Evolutionary conservation across 2,888 invertebrate genomes (phyloP), one percentile per base, ranked within the genome.

Genomic region (Dasypogon diadema): DNA sequence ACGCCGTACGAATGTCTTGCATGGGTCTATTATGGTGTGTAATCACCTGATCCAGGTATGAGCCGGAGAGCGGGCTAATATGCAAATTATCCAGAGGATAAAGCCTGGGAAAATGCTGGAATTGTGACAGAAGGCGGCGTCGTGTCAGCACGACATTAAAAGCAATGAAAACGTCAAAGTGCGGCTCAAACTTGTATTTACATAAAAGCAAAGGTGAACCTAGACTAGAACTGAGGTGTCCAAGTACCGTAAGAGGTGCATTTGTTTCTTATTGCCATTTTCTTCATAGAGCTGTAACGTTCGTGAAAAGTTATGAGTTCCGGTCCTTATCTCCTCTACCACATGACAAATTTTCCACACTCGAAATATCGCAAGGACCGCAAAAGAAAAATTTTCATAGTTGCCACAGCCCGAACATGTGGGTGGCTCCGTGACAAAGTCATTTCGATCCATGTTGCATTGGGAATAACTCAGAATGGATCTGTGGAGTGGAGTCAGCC

Each of bases 351-450:
- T 70, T 68, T 68, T 68, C 65, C 48, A 48, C 65, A 60, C 60
- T 60, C 60, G 22, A 60, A 60, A 60, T 68, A 48, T 54, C 70
- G 70, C 46, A 65, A 65, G 70, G 70, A 54, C 34, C 70, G 54
- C 54, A 30, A 30, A 24, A 30, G 70, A 70, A 70, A 70, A 65
- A 42, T 42, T 48, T 12, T 18, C 42, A n/a, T 5, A 21, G 48
- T 18, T 46, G 65, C 70, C 51, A 54, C 26, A 22, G 60, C 54
- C 51, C 58, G 16, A 58, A 74, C 63, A 65, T 74, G 77, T 77
- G 75, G 77, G 77, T 76, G 77, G 68, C 68, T 37, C 77, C 77
- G 77, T 77, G 77, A 77, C 77, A 74, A 74, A 77, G 70, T 74
- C 74, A 77, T 77, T 77, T 77, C 73, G 42, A 22, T 68, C 12